Conservation (phyloP, 2,888 invertebrate genomes). For the Brachylomia viminalis region DNA sequence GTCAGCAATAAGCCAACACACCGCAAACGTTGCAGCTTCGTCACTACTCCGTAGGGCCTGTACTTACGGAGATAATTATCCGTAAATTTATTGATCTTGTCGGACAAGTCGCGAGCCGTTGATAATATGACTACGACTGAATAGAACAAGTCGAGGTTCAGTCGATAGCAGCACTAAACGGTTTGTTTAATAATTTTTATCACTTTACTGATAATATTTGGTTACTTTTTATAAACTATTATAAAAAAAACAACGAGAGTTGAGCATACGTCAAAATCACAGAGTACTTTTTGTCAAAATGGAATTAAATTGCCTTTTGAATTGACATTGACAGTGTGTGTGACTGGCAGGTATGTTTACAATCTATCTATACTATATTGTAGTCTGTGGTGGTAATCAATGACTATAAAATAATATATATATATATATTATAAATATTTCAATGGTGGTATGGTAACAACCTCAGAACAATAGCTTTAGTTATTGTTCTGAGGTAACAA, state of each 20-base stretch:
- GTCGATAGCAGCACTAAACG: slow-evolving; percentile 19
- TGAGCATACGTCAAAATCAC: too few species aligned
- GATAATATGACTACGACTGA: slow-evolving; percentile 33
- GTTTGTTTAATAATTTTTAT: slow-evolving; percentile 56
- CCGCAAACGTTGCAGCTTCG: slow-evolving; percentile 22
- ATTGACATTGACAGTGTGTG: slow-evolving; percentile 13
- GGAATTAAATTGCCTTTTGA: background rate
- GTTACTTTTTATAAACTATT: background rate
- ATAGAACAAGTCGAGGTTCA: slow-evolving; percentile 13
- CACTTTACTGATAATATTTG: slow-evolving; percentile 56
- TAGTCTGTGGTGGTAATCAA: too few species aligned
- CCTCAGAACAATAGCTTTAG: too few species aligned
- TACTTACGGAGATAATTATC: slow-evolving; percentile 46
- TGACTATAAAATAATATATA: too few species aligned
- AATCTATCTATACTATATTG: too few species aligned
- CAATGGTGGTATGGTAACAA: too few species aligned
- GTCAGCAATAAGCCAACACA: slow-evolving; percentile 17
- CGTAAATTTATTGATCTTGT: slow-evolving; percentile 27
- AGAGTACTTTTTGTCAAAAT: too few species aligned
- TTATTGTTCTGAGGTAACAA: too few species aligned
- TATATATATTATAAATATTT: too few species aligned
- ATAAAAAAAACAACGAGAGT: too few species aligned
- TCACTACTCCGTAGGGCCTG: slow-evolving; percentile 18
- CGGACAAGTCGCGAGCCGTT: slow-evolving; percentile 22
- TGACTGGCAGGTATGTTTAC: too few species aligned